These are phyloP conservation scores for Petrosia ficiformis DNA, from an alignment of 37 sponge, comb jelly and placozoan species.

Conservation along the genomic window DNA sequence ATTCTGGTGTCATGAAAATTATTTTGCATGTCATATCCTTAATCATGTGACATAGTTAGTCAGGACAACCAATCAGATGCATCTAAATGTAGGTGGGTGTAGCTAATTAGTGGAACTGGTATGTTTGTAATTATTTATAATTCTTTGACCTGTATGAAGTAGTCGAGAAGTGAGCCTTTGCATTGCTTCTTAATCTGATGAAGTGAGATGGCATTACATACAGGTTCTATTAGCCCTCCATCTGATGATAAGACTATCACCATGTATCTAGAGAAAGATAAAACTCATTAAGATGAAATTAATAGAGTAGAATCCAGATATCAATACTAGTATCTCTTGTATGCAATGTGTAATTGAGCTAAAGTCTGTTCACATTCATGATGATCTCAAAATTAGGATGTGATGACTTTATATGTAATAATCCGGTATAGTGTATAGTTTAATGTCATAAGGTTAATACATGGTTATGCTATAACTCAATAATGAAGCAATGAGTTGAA, in stretches of 20 bases:
- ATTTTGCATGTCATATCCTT: no score
- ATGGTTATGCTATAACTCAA: no score
- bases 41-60: background rate
- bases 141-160: constrained; percentile 53
- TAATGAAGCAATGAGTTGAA: no score
- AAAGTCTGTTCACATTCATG: no score
- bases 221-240: constrained; percentile 95
- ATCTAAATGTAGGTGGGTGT: no score
- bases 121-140: background rate
- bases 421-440: no score
- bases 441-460: no score
- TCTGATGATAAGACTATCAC: constrained; percentile 80
- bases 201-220: constrained; percentile 92
- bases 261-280: constrained; percentile 42
- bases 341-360: constrained; percentile 52
- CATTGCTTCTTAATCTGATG: constrained; percentile 95
- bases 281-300: background rate
- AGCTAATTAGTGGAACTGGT: no score
- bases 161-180: constrained; percentile 70
- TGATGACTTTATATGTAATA: no score
- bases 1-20: no score
- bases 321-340: constrained; percentile 46
- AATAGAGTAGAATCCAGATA: constrained; percentile 42
- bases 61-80: background rate
- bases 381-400: no score